A percentile compares a stretch with the other conserved stretches of the same genome.
Evolutionary conservation across 2,797 vertebrate species (phyloP).

Genomic region (Dromococcyx pavoninus): DNA sequence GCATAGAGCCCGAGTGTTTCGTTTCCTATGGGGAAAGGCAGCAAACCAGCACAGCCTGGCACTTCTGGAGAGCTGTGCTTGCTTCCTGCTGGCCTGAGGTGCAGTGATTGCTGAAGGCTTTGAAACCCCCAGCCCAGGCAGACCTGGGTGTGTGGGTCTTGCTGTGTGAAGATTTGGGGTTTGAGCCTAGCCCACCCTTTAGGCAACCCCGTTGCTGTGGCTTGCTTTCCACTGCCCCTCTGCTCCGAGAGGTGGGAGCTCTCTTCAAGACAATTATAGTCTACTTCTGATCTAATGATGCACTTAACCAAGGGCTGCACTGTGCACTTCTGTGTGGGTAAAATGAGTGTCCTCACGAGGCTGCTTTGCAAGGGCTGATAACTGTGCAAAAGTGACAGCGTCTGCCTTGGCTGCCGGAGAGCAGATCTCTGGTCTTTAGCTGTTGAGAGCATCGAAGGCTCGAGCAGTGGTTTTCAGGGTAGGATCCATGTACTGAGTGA

Average conservation of each 20-base stretch:
- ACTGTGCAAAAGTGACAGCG: too few relatives aligned
- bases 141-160: neutral
- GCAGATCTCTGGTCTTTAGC: neutral
- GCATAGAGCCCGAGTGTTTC: rapidly evolving
- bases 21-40: neutral
- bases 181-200: neutral
- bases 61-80: rapidly evolving
- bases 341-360: rapidly evolving
- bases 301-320: neutral
- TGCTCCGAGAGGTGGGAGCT: rapidly evolving
- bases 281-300: neutral
- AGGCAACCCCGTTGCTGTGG: neutral
- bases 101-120: neutral
- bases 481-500: neutral
- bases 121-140: rapidly evolving
- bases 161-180: neutral
- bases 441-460: neutral
- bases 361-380: neutral
- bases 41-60: neutral
- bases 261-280: too few relatives aligned
- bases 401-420: neutral
- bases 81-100: too few relatives aligned
- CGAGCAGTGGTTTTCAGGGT: neutral
- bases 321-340: neutral
- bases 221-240: rapidly evolving